Evolutionary conservation across 2,797 vertebrate genomes (phyloP).

Genomic region (Coilia nasus): DNA sequence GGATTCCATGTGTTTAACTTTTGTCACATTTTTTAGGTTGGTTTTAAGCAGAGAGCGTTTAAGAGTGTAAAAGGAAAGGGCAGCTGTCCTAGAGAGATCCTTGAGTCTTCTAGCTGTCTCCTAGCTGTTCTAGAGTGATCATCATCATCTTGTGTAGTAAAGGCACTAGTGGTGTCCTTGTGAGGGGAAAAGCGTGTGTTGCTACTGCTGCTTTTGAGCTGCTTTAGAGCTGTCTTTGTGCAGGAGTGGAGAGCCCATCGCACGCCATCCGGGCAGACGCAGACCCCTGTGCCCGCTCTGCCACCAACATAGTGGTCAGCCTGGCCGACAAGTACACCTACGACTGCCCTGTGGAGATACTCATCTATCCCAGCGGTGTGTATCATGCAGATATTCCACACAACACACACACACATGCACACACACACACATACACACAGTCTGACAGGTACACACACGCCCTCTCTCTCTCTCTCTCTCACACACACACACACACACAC

Average conservation of each 20-base stretch:
- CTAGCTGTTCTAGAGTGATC: neutral
- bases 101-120: no score
- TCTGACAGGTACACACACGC: neutral
- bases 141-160: neutral
- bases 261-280: slow-evolving; percentile 93
- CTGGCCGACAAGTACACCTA: slow-evolving; percentile 95
- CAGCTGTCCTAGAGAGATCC: neutral
- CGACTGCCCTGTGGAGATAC: slow-evolving; percentile 91
- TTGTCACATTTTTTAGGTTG: no score
- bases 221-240: slow-evolving; percentile 39
- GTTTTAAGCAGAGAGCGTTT: no score
- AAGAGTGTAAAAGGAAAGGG: no score
- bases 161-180: neutral
- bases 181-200: slow-evolving; percentile 37
- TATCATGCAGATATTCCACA: slow-evolving; percentile 36
- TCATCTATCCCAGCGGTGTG: slow-evolving; percentile 94
- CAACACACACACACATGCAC: neutral
- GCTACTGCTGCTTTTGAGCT: slow-evolving; percentile 41
- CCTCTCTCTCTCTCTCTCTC: no score
- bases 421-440: neutral
- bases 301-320: slow-evolving; percentile 87
- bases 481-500: slow-evolving; percentile 28
- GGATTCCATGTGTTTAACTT: no score
- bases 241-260: slow-evolving; percentile 95
- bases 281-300: slow-evolving; percentile 84